Conservation (phyloP, 2,888 invertebrate genomes). For the Eupithecia subfuscata region DNA sequence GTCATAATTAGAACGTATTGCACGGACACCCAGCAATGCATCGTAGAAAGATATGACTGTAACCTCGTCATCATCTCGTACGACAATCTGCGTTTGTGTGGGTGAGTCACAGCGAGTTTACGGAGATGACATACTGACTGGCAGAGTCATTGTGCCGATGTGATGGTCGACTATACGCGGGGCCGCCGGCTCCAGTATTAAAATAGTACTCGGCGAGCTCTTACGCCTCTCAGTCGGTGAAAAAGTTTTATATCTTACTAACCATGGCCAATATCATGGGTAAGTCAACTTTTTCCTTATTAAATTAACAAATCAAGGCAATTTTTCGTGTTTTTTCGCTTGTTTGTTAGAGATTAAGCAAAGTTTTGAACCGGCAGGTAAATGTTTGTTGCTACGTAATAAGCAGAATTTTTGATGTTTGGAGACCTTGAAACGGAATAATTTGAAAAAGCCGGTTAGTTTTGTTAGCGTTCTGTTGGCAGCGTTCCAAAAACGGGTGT, state of each 20-base stretch:
- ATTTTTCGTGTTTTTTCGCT: background rate
- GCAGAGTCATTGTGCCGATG: conserved; percentile 33
- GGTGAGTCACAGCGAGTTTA: background rate
- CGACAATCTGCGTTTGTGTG: background rate
- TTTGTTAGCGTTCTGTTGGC: conserved; percentile 68
- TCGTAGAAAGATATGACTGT: conserved; percentile 3
- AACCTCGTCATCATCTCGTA: conserved; percentile 2
- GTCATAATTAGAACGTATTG: background rate
- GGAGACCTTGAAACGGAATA: conserved; percentile 22
- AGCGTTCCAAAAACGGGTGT: conserved; percentile 67
- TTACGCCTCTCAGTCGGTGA: conserved; percentile 56
- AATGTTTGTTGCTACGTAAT: conserved; percentile 11
- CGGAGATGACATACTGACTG: conserved; percentile 27
- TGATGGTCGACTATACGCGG: conserved; percentile 43
- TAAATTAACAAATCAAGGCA: conserved; percentile 3
- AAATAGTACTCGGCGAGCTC: conserved; percentile 60
- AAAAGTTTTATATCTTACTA: conserved; percentile 47
- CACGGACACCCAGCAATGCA: background rate
- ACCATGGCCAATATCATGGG: conserved; percentile 78
- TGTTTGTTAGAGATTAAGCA: background rate
- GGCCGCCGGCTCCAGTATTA: conserved; percentile 57
- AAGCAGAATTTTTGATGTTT: conserved; percentile 6
- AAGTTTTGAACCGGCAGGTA: conserved; percentile 6
- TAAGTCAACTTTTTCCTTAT: conserved; percentile 55
- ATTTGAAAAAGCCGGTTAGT: conserved; percentile 53